phyloP scores from a whole-genome alignment of 2,888 invertebrate species.

The Emesis furor region DNA sequence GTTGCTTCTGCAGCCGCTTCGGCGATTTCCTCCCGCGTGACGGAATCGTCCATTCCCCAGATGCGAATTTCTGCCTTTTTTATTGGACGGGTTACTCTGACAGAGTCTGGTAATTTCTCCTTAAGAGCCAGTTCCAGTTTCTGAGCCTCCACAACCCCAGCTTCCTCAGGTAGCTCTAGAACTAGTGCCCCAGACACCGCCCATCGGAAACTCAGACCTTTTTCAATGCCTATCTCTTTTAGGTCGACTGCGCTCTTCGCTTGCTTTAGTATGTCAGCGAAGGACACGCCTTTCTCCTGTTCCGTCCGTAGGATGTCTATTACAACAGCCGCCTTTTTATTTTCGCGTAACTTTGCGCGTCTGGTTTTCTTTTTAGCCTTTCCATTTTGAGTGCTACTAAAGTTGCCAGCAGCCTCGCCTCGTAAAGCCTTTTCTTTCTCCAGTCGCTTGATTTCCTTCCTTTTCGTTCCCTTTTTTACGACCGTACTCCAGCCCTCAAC shows the following conservation, averaged over 20 bases:
- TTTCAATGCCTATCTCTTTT: not conserved
- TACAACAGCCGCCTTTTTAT: too few species aligned
- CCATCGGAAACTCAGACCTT: not conserved
- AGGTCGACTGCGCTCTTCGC: not conserved
- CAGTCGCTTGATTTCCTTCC: too few species aligned
- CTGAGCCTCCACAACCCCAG: not conserved
- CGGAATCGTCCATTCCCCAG: constrained; percentile 6
- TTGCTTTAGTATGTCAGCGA: not conserved
- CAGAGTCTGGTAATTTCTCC: not conserved
- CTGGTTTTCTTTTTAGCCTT: too few species aligned
- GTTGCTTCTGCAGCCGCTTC: not conserved
- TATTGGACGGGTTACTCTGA: constrained; percentile 3
- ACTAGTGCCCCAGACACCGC: constrained; percentile 2
- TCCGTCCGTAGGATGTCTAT: too few species aligned
- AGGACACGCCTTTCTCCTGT: not conserved
- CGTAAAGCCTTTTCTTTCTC: too few species aligned
- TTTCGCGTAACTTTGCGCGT: too few species aligned
- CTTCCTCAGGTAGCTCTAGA: not conserved
- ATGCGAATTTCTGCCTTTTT: constrained; percentile 6
- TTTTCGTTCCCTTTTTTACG: too few species aligned
- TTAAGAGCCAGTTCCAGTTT: not conserved
- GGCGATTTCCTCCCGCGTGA: not conserved
- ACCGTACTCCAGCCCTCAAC: too few species aligned
- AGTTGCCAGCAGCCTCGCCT: too few species aligned
- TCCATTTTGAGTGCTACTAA: too few species aligned